Evolutionary conservation across 2,797 vertebrate species (phyloP).

Genomic region (Spinibarbus caldwelli): DNA sequence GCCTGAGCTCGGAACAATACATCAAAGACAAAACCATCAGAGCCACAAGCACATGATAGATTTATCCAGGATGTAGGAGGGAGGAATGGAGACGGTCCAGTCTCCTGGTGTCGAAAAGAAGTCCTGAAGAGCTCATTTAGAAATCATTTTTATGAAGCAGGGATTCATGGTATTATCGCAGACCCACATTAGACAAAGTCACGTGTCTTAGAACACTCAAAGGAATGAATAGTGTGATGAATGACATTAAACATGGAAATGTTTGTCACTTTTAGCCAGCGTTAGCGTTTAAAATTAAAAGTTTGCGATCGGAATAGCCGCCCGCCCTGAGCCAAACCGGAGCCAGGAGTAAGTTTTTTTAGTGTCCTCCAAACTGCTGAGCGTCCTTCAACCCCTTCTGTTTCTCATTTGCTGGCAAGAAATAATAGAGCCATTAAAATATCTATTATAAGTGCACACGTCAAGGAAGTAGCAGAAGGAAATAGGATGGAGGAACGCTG

Average conservation of each 20-base stretch:
- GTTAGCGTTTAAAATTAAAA: not conserved
- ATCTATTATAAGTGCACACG: constrained; percentile 51
- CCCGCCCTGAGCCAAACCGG: not conserved
- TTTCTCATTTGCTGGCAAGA: constrained; percentile 50
- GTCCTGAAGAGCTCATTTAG: constrained; percentile 47
- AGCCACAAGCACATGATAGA: constrained; percentile 51
- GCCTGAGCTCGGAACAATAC: constrained; percentile 47
- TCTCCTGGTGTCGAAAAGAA: constrained; percentile 25
- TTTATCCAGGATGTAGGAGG: constrained; percentile 45
- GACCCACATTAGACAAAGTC: constrained; percentile 6
- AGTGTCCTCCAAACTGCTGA: constrained; percentile 46
- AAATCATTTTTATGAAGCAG: constrained; percentile 38
- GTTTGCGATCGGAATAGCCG: not conserved
- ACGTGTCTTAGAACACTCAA: not conserved
- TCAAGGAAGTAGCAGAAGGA: constrained; percentile 48
- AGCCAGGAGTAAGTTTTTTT: not conserved
- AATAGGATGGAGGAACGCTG: constrained; percentile 48
- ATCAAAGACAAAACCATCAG: constrained; percentile 52
- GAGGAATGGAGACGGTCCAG: constrained; percentile 29
- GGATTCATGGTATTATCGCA: constrained; percentile 20
- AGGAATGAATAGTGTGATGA: not conserved
- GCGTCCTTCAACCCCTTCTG: constrained; percentile 51
- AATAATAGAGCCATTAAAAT: constrained; percentile 54
- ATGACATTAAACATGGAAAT: not conserved
- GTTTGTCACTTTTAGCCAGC: constrained; percentile 1